Evolutionary conservation across 2,113 vertebrate species (phyloP), one percentile per base, ranked within the genome.

Genomic region (Strigops habroptila): DNA sequence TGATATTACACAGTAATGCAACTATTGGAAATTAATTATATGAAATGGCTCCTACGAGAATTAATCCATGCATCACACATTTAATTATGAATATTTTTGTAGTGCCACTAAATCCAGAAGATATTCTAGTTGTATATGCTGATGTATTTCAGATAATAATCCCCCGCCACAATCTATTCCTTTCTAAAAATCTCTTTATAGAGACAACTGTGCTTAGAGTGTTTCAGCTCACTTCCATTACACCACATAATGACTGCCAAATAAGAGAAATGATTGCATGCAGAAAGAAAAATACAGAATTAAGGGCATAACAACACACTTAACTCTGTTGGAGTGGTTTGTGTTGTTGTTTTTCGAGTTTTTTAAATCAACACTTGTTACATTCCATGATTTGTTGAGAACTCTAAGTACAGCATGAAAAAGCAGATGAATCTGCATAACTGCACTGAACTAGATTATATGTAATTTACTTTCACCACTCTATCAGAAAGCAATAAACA

Each of bases 1-100:
- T 6, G 14, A 44, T 75, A 84, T 48, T 65, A 80, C 49, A 57
- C 0, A 83, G 41, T 23, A 95, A 86, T 9, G 35, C 31, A 85
- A 81, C 93, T 93, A 92, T 78, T 96, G 69, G 78, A 88, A 94
- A 93, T 95, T 88, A 95, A 95, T 87, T 73, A 62, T 9, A 91
- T 51, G 9, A 87, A 96, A 95, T 63, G 17, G 55, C 41, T 91
- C 86, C 81, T 51, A 12, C 13, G 22, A 94, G 75, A 91, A 79
- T 77, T 65, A 81, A 55, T 83, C 60, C 33, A 76, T 16, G 59
- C 55, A 91, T 85, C 78, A 39, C n/a, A 82, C 52, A 49, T 71
- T 85, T 86, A 95, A 92, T 95, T 91, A 96, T 9, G 35, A 93
- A 46, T 69, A 83, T 70, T 90, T 94, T 33, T 59, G 30, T 62